Conservation (phyloP, 2,113 vertebrate genomes). For the Coreoperca whiteheadi region DNA sequence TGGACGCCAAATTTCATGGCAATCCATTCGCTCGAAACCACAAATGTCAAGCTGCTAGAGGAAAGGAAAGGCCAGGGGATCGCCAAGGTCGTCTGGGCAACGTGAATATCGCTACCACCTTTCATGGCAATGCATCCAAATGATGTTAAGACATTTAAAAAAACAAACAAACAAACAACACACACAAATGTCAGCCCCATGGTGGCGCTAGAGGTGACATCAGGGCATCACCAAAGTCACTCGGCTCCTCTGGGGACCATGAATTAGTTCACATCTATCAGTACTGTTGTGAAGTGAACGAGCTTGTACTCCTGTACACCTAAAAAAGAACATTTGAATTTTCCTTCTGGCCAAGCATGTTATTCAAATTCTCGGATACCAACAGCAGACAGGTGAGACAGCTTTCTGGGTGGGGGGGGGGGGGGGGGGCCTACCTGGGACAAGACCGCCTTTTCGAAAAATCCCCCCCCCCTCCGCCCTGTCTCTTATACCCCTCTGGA, state of each 20-base stretch:
- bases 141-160: not conserved
- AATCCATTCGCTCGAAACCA: not conserved
- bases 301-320: not conserved
- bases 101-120: no score
- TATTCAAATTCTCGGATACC: not conserved
- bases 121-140: not conserved
- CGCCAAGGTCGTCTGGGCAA: no score
- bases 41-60: not conserved
- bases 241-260: not conserved
- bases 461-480: constrained; percentile 65
- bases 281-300: not conserved
- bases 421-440: constrained; percentile 76
- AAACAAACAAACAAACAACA: no score
- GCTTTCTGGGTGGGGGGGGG: constrained; percentile 27
- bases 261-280: not conserved
- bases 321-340: not conserved
- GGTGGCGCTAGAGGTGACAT: not conserved
- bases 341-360: fast-evolving
- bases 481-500: no score
- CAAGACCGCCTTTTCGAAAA: constrained; percentile 38
- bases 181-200: not conserved
- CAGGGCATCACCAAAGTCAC: not conserved
- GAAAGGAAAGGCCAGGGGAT: not conserved
- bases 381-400: constrained; percentile 23
- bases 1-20: not conserved